Base-by-base conservation (phyloP, 2,888 invertebrate species). In the Drosophila quinaria region DNA sequence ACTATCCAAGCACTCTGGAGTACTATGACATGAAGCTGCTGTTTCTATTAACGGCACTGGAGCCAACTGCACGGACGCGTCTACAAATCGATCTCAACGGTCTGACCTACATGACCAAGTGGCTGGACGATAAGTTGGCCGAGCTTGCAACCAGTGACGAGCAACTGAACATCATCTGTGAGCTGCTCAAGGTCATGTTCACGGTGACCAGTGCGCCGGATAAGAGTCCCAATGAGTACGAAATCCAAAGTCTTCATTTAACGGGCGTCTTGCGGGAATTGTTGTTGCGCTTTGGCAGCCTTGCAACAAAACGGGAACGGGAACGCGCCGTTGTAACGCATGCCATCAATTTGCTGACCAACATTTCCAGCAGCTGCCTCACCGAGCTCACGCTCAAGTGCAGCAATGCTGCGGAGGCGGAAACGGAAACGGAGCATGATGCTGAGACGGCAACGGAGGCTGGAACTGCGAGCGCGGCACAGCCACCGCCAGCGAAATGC, bases 21-120 rank as follows among this genome's bases (percentile, higher is more conserved):
- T 94, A 96, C 79, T 98, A 96, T 93, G 97, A 98, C 90, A 95
- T 97, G 94, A 96, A 97, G 92, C 93, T 98, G 61, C 92, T 98
- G 59, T 98, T 98, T 92, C 94, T 99, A 56, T 94, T 98, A 59
- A 98, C 98, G 22, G 98, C 98, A 4, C 92, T 98, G 42, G 96
- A 96, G 91, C 94, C 95, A 51, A 94, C 96, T 56, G 95, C 96
- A 29, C 94, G 96, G 77, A 92, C 93, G 17, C 94, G 94, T 87
- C 94, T 97, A 0, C 95, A 94, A 77, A 94, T 94, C 86, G 95
- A 96, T 79, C 92, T 96, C 25, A 95, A 96, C 90, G 96, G 96
- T 1, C 94, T 96, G 85, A 94, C 94, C 52, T 94, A 95, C 89
- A 93, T 97, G 70, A 95, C 94, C 35, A 94, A 95, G 89, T 94